Evolutionary conservation across 2,888 invertebrate genomes (phyloP).

Genomic region (Apomyelois bistriatella): DNA sequence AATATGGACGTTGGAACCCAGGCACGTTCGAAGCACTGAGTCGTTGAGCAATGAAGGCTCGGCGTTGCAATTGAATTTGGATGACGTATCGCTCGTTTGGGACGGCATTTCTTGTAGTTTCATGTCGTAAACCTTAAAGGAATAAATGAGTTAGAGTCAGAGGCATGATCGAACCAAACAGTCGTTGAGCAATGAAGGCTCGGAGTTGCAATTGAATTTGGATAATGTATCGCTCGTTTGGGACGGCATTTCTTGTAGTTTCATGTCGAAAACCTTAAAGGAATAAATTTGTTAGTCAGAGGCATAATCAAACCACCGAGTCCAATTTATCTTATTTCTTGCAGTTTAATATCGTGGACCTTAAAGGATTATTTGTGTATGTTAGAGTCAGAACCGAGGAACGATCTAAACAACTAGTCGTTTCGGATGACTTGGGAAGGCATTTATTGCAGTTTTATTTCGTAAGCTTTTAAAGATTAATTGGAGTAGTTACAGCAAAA

Average conservation of each 20-base stretch:
- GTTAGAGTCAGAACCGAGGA: too few relatives aligned
- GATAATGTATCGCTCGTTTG: conserved; percentile 42
- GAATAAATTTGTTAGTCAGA: too few relatives aligned
- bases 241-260: conserved; percentile 57
- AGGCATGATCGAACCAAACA: conserved; percentile 52
- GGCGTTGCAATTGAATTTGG: conserved; percentile 31
- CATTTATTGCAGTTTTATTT: too few relatives aligned
- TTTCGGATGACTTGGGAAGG: too few relatives aligned
- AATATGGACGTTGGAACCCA: conserved; percentile 63
- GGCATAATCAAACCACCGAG: too few relatives aligned
- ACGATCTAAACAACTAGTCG: too few relatives aligned
- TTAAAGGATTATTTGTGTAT: too few relatives aligned
- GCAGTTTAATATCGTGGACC: too few relatives aligned
- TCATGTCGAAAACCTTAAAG: conserved; percentile 62
- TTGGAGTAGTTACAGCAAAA: too few relatives aligned
- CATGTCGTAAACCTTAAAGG: conserved; percentile 59
- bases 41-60: conserved; percentile 52
- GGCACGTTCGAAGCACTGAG: conserved; percentile 48
- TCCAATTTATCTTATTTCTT: too few relatives aligned
- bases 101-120: conserved; percentile 61
- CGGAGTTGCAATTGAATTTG: conserved; percentile 33
- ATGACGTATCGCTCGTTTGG: conserved; percentile 41
- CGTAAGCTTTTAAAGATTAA: too few relatives aligned
- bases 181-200: conserved; percentile 50
- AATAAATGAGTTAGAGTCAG: too few relatives aligned